phyloP scores from a whole-genome alignment of 2,113 vertebrate genomes.

The Lycaon pictus region DNA sequence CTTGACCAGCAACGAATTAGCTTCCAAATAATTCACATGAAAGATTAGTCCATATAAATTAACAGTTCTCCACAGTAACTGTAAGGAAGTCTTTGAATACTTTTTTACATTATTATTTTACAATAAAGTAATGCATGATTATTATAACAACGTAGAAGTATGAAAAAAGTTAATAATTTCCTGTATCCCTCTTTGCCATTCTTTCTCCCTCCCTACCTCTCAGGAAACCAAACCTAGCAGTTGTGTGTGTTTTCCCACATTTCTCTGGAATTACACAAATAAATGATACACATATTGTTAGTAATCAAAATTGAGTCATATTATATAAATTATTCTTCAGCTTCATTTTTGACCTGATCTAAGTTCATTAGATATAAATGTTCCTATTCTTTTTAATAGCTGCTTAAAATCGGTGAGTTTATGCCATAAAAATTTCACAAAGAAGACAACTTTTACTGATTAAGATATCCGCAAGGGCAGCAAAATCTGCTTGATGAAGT shows the following conservation, averaged over 20 bases:
- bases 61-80: not conserved
- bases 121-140: not conserved
- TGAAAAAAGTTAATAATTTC: not conserved
- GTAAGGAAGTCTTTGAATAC: not conserved
- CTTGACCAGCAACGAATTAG: not conserved
- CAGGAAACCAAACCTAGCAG: not conserved
- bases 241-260: not conserved
- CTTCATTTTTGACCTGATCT: slow-evolving; percentile 43
- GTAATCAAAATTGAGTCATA: not conserved
- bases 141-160: not conserved
- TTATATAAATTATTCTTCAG: not conserved
- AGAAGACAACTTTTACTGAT: slow-evolving; percentile 52
- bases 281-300: not conserved
- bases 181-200: not conserved
- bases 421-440: slow-evolving; percentile 48
- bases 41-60: not conserved
- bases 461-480: slow-evolving; percentile 63
- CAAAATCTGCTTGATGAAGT: slow-evolving; percentile 74
- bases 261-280: not conserved
- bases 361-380: not conserved
- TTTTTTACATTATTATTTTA: not conserved
- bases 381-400: not conserved
- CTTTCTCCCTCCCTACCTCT: not conserved
- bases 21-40: not conserved
- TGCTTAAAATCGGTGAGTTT: slow-evolving; percentile 39